Evolutionary conservation across 1,140 invertebrate genomes (phyloP).

Genomic region (Drosophila parabipectinata): DNA sequence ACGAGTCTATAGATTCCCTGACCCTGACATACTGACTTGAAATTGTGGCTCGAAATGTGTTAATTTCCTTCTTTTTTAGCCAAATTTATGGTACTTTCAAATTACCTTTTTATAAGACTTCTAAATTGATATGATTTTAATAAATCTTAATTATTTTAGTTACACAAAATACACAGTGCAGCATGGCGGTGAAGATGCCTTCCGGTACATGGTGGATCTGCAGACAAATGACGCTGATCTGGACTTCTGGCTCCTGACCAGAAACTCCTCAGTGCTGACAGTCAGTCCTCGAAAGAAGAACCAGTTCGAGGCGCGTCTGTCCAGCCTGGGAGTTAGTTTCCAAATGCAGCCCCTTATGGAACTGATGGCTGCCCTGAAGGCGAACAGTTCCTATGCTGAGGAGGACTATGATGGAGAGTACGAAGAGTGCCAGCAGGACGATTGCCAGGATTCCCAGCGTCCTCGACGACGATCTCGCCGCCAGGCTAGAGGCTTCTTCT

Average conservation of each 20-base stretch:
- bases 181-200: constrained; percentile 59
- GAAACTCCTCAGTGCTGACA: constrained; percentile 68
- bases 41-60: constrained; percentile 13
- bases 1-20: constrained; percentile 8
- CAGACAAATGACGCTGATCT: constrained; percentile 61
- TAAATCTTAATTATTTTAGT: constrained; percentile 19
- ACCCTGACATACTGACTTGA: constrained; percentile 32
- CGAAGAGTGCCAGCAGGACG: constrained; percentile 59
- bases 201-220: constrained; percentile 69
- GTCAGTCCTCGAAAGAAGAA: constrained; percentile 52
- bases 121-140: too few species aligned
- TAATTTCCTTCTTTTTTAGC: background rate
- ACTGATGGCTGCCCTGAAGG: constrained; percentile 59
- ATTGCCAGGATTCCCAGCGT: constrained; percentile 47
- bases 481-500: constrained; percentile 77
- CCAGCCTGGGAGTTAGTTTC: constrained; percentile 53
- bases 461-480: constrained; percentile 57
- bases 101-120: background rate
- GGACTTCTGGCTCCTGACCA: constrained; percentile 71
- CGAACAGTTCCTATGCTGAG: constrained; percentile 58
- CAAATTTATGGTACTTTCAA: background rate
- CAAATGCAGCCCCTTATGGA: constrained; percentile 69
- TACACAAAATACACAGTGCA: constrained; percentile 73
- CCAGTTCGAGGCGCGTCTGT: constrained; percentile 59
- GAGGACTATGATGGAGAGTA: constrained; percentile 18